A percentile compares a stretch with the other conserved stretches of the same genome.
Conservation (phyloP, 2,113 vertebrate species). For the sheep (Ovis aries) region ARS-UI_Ramb_v3.0 NC_056056.1:149685501-149686000, state of each 20-base stretch:
- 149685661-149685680: neutral
- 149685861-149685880: neutral
- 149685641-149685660: neutral
- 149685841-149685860: neutral
- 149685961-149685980: neutral
- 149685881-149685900: neutral
- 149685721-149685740: neutral
- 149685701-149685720: neutral
- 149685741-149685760: neutral
- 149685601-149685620: neutral
- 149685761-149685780: neutral
- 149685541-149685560: neutral
- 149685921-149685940: neutral
- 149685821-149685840: neutral
- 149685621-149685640: neutral
- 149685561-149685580: neutral
- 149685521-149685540: neutral
- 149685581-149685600: neutral
- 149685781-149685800: neutral
- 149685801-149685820: neutral
- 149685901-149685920: neutral
- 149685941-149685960: neutral
- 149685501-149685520: neutral
- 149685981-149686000: neutral
- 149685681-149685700: neutral